Evolutionary conservation across 2,888 invertebrate species (phyloP), one percentile per base, ranked within the genome.

Genomic region (Anoncus sp.): DNA sequence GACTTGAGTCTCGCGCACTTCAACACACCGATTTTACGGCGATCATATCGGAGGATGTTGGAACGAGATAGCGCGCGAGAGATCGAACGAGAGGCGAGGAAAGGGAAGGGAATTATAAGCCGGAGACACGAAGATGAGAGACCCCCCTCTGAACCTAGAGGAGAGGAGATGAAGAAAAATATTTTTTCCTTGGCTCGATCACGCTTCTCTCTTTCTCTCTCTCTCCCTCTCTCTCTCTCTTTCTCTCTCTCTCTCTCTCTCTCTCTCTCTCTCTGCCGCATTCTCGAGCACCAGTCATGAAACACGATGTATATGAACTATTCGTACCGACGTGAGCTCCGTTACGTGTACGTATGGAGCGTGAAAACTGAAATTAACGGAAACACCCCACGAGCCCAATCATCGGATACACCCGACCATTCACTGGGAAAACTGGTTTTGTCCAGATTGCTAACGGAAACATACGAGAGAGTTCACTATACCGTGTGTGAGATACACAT

Each of bases 11-110:
- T 24, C 10, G 55, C 69, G 24, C 57, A 45, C 59, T 63, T 60
- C 70, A 45, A 59, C 59, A 43, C 57, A 59, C 70, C 22, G 70
- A 67, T 79, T 81, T 81, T 69, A 67, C 73, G 49, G 70, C 78
- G 74, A 79, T 81, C 75, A 72, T 72, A 77, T 81, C 76, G 51
- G 40, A 7, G n/a, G 60, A 69, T 67, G 47, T 65, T 66, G 73
- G 31, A 55, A 53, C 20, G 60, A 74, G 65, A 57, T 27, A 43
- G 55, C 9, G 45, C 24, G 53, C 43, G 16, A 57, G 43, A 53
- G 20, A 62, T 57, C 35, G 67, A 62, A 24, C 45, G 53, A 73
- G 66, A 75, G 62, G 20, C 59, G 57, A 62, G 47, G 38, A 63
- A 55, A 79, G 24, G 55, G 43, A 65, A 55, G 38, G 59, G 51